Base-by-base conservation (phyloP, 2,797 vertebrate species). In the Hoplostethus mediterraneus region DNA sequence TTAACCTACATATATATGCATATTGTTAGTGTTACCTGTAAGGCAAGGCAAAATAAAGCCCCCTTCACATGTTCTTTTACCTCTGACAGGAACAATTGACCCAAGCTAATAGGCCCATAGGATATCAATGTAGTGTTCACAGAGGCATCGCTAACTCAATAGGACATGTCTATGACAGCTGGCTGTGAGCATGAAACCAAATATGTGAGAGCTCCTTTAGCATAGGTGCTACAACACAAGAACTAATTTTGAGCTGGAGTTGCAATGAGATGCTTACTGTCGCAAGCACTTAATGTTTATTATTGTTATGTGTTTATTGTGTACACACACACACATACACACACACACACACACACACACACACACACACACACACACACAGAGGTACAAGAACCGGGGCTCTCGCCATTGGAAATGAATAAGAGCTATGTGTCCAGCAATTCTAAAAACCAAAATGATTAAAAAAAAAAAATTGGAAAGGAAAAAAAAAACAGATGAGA, bases 171-270 rank as follows among this genome's bases (percentile, higher is more conserved):
- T 58, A 56, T 63, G 76, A 75, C 63, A 79, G 75, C 74, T 86
- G 64, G 54, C 75, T 79, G 47, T 57, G 38, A 75, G 71, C 60
- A 75, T 80, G 71, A 63, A 49, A 49, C 48, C 74, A 68, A 62
- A 80, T 67, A 36, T 60, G 72, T 81, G 38, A 40, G 8, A 40
- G 38, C 44, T 36, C 9, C 12, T 40, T 40, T 28, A 70, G 67
- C 59, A 73, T 11, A 64, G 61, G 53, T 71, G 44, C 21, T 77
- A 61, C 57, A 79, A 53, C 38, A 58, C 69, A 11, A 62, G 61
- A 60, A 49, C 2, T 21, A 59, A 17, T 42, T 2, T 54, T 45
- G 2, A 58, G 25, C 30, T 9, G 10, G 38, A 40, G 38, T 36
- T 36, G 33, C 33, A 36, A 36, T 6, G 1, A 6, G 3, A 10